phyloP scores from a whole-genome alignment of 2,888 invertebrate genomes.

The Zelleria hepariella region DNA sequence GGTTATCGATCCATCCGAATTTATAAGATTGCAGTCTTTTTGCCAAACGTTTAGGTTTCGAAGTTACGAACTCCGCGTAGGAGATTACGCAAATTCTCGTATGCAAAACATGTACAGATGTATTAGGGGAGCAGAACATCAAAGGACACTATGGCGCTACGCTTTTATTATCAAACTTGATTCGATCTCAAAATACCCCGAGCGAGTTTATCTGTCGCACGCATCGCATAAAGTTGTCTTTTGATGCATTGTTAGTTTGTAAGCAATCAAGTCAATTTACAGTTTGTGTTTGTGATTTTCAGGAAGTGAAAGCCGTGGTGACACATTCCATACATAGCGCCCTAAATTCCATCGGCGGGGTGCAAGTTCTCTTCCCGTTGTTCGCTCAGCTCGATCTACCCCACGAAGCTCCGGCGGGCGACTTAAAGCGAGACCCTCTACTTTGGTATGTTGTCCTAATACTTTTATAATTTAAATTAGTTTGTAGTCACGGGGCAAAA shows the following conservation, averaged over 20 bases:
- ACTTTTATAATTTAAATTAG: constrained; percentile 8
- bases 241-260: no score
- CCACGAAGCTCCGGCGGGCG: constrained; percentile 84
- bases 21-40: no score
- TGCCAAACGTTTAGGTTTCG: neutral
- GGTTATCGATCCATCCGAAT: no score
- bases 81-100: neutral
- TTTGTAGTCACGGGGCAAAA: constrained; percentile 3
- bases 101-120: neutral
- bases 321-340: constrained; percentile 99
- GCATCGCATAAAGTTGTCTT: no score
- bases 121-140: neutral
- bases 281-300: constrained; percentile 15
- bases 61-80: neutral
- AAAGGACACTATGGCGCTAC: neutral
- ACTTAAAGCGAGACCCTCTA: constrained; percentile 88
- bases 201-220: no score
- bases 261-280: neutral
- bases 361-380: constrained; percentile 97
- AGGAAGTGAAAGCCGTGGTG: constrained; percentile 99
- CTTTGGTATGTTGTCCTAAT: constrained; percentile 78
- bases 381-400: constrained; percentile 98
- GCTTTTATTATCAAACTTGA: neutral
- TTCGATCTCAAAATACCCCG: neutral
- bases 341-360: constrained; percentile 98